Percentiles rank a stretch among this genome's conserved stretches.
phyloP scores from a whole-genome alignment of 2,888 invertebrate genomes.

The Synergus gifuensis region DNA sequence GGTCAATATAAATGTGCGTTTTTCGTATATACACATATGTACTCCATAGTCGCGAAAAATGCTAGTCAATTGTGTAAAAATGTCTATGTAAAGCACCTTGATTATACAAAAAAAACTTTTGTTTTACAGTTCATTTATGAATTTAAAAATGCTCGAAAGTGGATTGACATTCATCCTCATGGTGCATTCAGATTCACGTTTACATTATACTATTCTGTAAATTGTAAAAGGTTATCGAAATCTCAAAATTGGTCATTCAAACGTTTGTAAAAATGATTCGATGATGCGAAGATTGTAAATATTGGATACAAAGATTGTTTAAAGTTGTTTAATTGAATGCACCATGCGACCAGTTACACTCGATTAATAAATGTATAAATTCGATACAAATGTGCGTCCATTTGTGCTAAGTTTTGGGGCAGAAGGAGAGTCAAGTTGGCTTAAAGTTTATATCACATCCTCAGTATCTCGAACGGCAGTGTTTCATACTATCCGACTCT shows the following conservation, averaged over 20 bases:
- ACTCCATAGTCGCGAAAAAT: constrained; percentile 52
- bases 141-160: constrained; percentile 65
- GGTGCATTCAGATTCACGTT: constrained; percentile 34
- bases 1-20: constrained; percentile 19
- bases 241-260: constrained; percentile 27
- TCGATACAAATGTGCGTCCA: constrained; percentile 29
- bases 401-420: constrained; percentile 26
- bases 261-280: constrained; percentile 14
- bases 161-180: neutral
- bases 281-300: constrained; percentile 29
- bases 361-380: constrained; percentile 39
- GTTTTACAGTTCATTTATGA: constrained; percentile 52
- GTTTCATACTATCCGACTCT: constrained; percentile 52
- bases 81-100: constrained; percentile 71
- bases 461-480: constrained; percentile 68
- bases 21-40: constrained; percentile 55
- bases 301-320: neutral
- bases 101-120: constrained; percentile 62
- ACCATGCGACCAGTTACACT: constrained; percentile 20
- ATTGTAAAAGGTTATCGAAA: neutral
- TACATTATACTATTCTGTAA: constrained; percentile 21
- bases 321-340: constrained; percentile 3
- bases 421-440: constrained; percentile 54
- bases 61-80: constrained; percentile 60
- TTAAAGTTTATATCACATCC: constrained; percentile 72